Evolutionary conservation across 2,797 vertebrate genomes (phyloP), one percentile per base, ranked within the genome.

Genomic region (Agapornis canus): DNA sequence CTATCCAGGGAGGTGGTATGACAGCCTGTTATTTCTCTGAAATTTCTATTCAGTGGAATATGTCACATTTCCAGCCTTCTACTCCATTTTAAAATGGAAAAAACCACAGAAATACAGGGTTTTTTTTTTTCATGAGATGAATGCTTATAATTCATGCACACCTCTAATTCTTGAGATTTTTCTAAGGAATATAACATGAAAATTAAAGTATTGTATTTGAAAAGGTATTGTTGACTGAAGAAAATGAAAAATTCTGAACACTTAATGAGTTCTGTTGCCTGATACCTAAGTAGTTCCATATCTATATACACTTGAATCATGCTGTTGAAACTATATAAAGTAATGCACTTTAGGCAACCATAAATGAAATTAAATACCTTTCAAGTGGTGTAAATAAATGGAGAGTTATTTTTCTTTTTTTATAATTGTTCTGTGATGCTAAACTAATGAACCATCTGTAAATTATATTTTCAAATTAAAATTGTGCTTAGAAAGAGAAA

Each of bases 1-100:
- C 48, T 63, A 75, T 82, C 81, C 65, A 65, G 32, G 27, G 91
- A 92, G 89, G 61, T 93, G 79, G 40, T 51, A 47, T 92, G 92
- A 95, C 92, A 97, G 61, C 64, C 78, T 91, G 47, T 92, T 87
- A 93, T 95, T 96, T 96, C 79, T 87, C 68, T 77, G 76, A 64
- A 95, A 45, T 64, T 16, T 76, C 73, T 92, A 23, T 95, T 95
- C 83, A 70, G 37, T 66, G 81, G 78, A 66, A 60, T 77, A 60
- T 86, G 90, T 91, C 90, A 89, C 81, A 75, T 80, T 90, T 87
- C 20, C 86, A 96, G 76, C 35, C n/a, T 90, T 92, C 90, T 27
- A 56, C 32, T 84, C 26, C 17, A 47, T 71, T 92, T 93, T 70
- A 37, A 86, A 89, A 40, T 47, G 60, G 40, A 63, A 79, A 89